Evolutionary conservation across 2,113 vertebrate genomes (phyloP), one percentile per base, ranked within the genome.

Genomic region (Cryptoleucopteryx plumbea): DNA sequence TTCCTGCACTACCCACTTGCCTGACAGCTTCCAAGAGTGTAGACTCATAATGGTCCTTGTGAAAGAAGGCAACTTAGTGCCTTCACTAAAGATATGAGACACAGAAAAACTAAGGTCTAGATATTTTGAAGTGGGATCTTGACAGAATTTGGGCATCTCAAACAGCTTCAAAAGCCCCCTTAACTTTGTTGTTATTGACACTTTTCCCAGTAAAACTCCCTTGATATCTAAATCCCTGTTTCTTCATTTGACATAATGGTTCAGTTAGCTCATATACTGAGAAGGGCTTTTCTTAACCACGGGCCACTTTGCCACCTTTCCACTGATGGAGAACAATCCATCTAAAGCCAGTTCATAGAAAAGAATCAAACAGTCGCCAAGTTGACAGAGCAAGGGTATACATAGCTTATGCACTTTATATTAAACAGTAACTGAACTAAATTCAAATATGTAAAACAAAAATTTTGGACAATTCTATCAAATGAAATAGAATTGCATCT

Each of bases 21-120:
- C 58, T 92, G 55, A 32, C 47, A 71, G 20, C 63, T 84, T 71
- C 63, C 43, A 55, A 20, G 21, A n/a, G 10, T 14, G 20, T 6
- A 42, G 40, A 25, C 34, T 89, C 45, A 40, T 42, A 50, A 38
- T 0, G 1, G 8, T 77, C 9, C 73, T 79, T 4, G 0, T 45
- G 15, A 53, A 66, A 47, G 9, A 23, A 38, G 6, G 9, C 38
- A 42, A 43, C 4, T 73, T 73, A 29, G 0, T 63, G 48, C 19
- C 26, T 59, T 47, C 36, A 19, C 42, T 62, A 9, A 50, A 43
- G 23, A n/a, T 2, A 4, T 0, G 1, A 79, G 31, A 67, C 9
- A 79, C 18, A 84, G 55, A 11, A 89, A 83, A 67, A 75, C 1
- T 3, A 7, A 45, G 7, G 9, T 47, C 15, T 38, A 11, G 32